phyloP scores from a whole-genome alignment of 1,140 invertebrate genomes.

The Laupala kohalensis region DNA sequence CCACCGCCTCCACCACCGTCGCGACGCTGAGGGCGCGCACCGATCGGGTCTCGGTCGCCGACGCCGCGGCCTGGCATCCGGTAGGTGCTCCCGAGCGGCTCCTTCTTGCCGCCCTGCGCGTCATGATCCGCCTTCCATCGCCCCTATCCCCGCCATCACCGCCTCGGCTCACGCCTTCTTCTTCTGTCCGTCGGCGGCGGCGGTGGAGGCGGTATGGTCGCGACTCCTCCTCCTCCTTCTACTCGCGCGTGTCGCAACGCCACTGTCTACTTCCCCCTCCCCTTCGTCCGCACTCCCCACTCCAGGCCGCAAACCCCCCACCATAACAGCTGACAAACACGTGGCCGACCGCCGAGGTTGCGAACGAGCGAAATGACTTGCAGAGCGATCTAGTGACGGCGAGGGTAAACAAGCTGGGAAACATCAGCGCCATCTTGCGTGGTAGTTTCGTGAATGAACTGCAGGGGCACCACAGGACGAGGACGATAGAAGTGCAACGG shows the following conservation, averaged over 20 bases:
- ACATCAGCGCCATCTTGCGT: too few relatives aligned
- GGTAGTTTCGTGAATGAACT: too few relatives aligned
- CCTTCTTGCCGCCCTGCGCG: neutral
- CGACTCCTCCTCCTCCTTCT: neutral
- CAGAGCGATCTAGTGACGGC: too few relatives aligned
- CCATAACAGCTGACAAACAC: neutral
- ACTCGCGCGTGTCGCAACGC: neutral
- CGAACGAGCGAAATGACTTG: too few relatives aligned
- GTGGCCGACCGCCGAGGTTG: neutral
- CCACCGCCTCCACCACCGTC: too few relatives aligned
- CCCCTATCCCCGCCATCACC: neutral
- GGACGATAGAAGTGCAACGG: too few relatives aligned
- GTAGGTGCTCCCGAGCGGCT: neutral
- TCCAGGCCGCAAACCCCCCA: neutral
- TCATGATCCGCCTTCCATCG: neutral
- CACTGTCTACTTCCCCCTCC: neutral
- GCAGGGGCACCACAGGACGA: too few relatives aligned
- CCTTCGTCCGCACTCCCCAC: too few relatives aligned
- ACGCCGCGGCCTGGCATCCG: neutral
- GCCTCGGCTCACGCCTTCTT: neutral
- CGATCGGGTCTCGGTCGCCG: neutral
- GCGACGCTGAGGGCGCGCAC: too few relatives aligned
- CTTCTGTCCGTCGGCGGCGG: neutral
- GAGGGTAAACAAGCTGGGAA: too few relatives aligned
- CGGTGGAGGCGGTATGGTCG: too few relatives aligned